Evolutionary conservation across 1,140 invertebrate species (phyloP).

Genomic region (Campoletis sonorensis): DNA sequence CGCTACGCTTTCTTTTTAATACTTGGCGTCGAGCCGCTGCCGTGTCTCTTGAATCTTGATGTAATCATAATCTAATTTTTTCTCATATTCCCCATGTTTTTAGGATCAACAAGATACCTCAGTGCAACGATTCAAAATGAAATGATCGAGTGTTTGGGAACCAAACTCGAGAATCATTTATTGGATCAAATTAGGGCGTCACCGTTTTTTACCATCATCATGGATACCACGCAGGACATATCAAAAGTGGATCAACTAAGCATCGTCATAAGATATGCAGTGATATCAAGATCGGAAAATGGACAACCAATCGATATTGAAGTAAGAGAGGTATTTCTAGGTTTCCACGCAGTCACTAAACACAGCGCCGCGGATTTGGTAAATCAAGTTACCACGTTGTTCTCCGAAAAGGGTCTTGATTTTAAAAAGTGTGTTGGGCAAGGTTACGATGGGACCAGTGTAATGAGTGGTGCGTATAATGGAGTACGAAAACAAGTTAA

Average conservation of each 20-base stretch:
- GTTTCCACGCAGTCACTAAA: constrained; percentile 34
- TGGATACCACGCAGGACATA: constrained; percentile 63
- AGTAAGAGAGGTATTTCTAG: constrained; percentile 51
- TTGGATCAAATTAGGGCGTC: constrained; percentile 56
- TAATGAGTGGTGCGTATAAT: constrained; percentile 61
- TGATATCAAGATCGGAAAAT: constrained; percentile 49
- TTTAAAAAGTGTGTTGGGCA: constrained; percentile 57
- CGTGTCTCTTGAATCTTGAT: too few species aligned
- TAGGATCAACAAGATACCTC: constrained; percentile 49
- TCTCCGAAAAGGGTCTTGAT: constrained; percentile 52
- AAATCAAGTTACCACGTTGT: constrained; percentile 14
- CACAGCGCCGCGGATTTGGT: constrained; percentile 14
- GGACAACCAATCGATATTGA: constrained; percentile 48
- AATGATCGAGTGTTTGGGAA: constrained; percentile 58
- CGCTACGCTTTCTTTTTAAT: too few species aligned
- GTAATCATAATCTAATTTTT: constrained; percentile 17
- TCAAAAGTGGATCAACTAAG: constrained; percentile 57
- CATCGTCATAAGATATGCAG: constrained; percentile 47
- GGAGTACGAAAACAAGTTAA: constrained; percentile 56
- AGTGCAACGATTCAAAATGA: constrained; percentile 58
- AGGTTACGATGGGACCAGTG: constrained; percentile 64
- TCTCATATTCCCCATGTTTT: background rate
- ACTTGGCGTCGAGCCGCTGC: too few species aligned
- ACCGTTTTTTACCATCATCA: constrained; percentile 60
- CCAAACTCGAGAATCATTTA: constrained; percentile 48